These are phyloP conservation scores for Catocala nupta DNA, from an alignment of 2,888 invertebrate genomes.

Conservation along the genomic window DNA sequence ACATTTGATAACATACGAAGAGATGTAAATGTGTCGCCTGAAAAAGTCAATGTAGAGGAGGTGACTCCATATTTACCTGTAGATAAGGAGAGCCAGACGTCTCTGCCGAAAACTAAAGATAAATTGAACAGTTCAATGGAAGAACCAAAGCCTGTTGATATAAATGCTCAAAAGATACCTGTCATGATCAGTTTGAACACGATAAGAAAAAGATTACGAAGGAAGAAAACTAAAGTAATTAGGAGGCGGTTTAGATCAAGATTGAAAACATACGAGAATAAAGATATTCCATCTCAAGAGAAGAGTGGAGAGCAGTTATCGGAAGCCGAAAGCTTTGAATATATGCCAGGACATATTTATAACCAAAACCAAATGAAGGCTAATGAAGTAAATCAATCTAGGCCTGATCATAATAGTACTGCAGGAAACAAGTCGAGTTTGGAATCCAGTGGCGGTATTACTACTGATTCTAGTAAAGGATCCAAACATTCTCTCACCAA, in stretches of 20 bases:
- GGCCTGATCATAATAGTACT: conserved; percentile 49
- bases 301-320: conserved; percentile 78
- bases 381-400: conserved; percentile 57
- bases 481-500: conserved; percentile 81
- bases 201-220: conserved; percentile 66
- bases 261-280: conserved; percentile 51
- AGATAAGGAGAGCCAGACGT: conserved; percentile 80
- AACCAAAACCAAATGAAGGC: conserved; percentile 79
- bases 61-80: conserved; percentile 52
- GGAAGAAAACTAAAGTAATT: conserved; percentile 60
- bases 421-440: conserved; percentile 79
- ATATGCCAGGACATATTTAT: conserved; percentile 87
- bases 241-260: conserved; percentile 60
- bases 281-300: conserved; percentile 61
- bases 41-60: conserved; percentile 60
- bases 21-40: conserved; percentile 67
- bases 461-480: conserved; percentile 79
- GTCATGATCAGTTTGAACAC: conserved; percentile 76
- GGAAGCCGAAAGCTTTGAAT: conserved; percentile 90
- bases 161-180: conserved; percentile 62
- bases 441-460: conserved; percentile 76
- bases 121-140: conserved; percentile 26
- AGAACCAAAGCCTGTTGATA: conserved; percentile 29
- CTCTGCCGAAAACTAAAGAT: conserved; percentile 56
- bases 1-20: conserved; percentile 67